Conservation (phyloP, 2,797 vertebrate species). For the Phrynocephalus guinanensis region DNA sequence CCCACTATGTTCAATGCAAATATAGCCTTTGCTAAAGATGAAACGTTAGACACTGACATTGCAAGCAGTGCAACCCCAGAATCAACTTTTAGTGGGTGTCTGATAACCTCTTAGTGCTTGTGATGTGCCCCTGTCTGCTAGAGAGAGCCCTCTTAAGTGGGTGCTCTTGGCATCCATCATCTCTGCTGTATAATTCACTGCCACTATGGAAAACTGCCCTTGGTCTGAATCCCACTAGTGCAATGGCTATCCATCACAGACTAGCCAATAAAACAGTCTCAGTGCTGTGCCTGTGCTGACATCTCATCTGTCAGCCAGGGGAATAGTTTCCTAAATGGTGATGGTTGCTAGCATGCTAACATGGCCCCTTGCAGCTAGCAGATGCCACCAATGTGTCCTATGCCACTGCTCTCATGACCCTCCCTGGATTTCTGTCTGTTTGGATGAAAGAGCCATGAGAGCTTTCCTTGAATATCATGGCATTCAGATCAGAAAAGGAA, state of each 20-base stretch:
- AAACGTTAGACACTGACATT: neutral
- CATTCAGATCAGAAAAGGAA: rapidly evolving
- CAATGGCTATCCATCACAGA: neutral
- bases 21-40: neutral
- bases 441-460: neutral
- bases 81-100: constrained; percentile 15
- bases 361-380: neutral
- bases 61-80: neutral
- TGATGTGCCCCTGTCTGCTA: neutral
- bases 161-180: constrained; percentile 43
- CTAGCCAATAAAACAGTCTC: neutral
- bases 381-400: neutral
- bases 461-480: neutral
- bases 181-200: constrained; percentile 49
- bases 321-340: constrained; percentile 15
- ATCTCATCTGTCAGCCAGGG: neutral
- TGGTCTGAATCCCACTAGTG: neutral
- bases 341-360: constrained; percentile 12
- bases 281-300: rapidly evolving
- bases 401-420: neutral
- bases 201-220: constrained; percentile 19
- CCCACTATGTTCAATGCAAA: neutral
- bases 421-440: neutral
- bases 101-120: constrained; percentile 3
- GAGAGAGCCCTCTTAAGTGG: constrained; percentile 16